Evolutionary conservation across 1,140 invertebrate species (phyloP).

Genomic region (Drosophila lacteicornis): DNA sequence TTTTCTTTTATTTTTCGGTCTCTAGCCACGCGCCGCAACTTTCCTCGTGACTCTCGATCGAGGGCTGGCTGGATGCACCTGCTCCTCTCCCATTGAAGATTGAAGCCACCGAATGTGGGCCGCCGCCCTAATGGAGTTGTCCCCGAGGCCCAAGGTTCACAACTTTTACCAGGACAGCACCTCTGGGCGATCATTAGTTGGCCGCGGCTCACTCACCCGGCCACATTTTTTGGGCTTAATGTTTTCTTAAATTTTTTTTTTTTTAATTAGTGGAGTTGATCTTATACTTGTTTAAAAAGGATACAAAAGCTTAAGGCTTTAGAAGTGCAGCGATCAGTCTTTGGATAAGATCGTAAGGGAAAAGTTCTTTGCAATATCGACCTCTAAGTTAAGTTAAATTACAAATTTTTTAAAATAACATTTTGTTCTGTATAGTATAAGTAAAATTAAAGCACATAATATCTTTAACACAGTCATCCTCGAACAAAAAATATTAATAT

Average conservation of each 20-base stretch:
- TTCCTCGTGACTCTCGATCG: conserved; percentile 59
- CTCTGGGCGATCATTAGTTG: conserved; percentile 60
- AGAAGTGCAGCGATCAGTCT: no score
- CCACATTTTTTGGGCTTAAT: conserved; percentile 40
- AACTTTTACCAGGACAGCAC: conserved; percentile 42
- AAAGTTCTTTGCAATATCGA: not conserved
- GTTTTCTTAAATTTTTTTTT: conserved; percentile 67
- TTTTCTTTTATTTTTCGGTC: conserved; percentile 17
- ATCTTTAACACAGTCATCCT: no score
- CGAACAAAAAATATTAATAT: no score
- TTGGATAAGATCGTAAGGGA: not conserved
- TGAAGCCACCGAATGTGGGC: conserved; percentile 63
- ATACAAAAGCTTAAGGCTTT: not conserved
- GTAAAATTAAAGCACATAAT: no score
- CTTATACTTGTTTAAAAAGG: not conserved
- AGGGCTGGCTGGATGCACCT: conserved; percentile 33
- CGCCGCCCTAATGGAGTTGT: conserved; percentile 77
- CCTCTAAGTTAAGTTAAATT: no score
- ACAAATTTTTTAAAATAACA: no score
- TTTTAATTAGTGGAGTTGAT: conserved; percentile 15
- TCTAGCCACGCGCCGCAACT: conserved; percentile 71
- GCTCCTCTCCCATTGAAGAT: conserved; percentile 32
- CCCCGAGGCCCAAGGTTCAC: conserved; percentile 45
- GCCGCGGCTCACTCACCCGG: not conserved
- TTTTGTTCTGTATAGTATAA: no score